phyloP scores from a whole-genome alignment of 2,797 vertebrate species.

The Xenops minutus region DNA sequence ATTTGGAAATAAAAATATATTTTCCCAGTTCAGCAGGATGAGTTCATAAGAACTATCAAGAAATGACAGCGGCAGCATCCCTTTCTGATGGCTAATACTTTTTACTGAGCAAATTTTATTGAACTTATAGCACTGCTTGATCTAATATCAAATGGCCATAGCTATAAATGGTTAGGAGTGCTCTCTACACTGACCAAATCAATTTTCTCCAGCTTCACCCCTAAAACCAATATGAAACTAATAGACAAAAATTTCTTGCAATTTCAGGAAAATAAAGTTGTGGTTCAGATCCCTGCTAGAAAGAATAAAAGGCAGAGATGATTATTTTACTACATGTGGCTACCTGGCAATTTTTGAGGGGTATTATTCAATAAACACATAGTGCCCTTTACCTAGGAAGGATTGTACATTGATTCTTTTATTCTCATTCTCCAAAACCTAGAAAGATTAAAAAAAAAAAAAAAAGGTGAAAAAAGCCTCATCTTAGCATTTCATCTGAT shows the following conservation, averaged over 20 bases:
- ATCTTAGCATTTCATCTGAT: neutral
- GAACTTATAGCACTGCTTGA: neutral
- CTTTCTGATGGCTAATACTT: neutral
- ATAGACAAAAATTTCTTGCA: neutral
- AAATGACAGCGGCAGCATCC: neutral
- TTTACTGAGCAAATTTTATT: neutral
- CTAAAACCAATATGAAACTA: conserved; percentile 7
- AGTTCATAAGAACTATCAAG: neutral
- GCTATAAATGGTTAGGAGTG: neutral
- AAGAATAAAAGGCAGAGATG: neutral
- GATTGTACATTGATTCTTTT: conserved; percentile 1
- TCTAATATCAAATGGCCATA: neutral
- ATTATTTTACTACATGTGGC: neutral
- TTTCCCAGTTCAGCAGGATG: neutral
- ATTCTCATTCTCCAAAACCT: neutral
- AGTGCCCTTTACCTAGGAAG: neutral
- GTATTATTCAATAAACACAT: neutral
- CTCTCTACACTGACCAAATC: neutral
- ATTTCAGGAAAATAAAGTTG: conserved; percentile 18
- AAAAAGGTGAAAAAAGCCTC: neutral
- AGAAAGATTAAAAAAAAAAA: neutral
- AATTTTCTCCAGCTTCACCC: neutral
- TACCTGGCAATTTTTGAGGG: neutral
- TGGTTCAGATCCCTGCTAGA: neutral
- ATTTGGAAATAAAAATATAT: neutral